Conservation (phyloP, 2,888 invertebrate genomes). For the Eupithecia vulgata region DNA sequence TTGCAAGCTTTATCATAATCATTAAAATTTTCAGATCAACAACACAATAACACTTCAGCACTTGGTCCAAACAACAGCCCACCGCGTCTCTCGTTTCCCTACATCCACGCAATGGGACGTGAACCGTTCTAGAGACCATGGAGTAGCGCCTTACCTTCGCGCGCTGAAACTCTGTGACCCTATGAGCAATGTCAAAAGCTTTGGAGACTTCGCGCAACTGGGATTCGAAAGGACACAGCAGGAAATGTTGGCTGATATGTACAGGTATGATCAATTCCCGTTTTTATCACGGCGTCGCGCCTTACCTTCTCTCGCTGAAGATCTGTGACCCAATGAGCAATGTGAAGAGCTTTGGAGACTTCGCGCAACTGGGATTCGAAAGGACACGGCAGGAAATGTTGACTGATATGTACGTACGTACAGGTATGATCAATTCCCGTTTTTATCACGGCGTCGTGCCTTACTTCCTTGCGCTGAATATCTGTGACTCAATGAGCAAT, state of each 20-base stretch:
- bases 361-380: conserved; percentile 82
- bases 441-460: conserved; percentile 89
- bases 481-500: conserved; percentile 84
- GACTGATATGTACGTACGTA: conserved; percentile 88
- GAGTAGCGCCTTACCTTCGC: conserved; percentile 89
- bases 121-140: conserved; percentile 89
- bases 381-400: conserved; percentile 85
- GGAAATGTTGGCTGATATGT: conserved; percentile 87
- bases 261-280: conserved; percentile 79
- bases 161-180: conserved; percentile 87
- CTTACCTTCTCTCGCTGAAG: conserved; percentile 87
- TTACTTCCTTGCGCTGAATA: conserved; percentile 87
- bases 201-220: conserved; percentile 83
- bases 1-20: too few relatives aligned
- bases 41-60: conserved; percentile 84
- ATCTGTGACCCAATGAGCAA: conserved; percentile 85
- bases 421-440: conserved; percentile 81
- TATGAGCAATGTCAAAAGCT: conserved; percentile 78
- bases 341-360: conserved; percentile 83
- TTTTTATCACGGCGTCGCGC: conserved; percentile 89
- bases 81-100: conserved; percentile 84
- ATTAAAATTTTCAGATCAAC: conserved; percentile 78
- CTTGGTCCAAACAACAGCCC: conserved; percentile 86
- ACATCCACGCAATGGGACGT: conserved; percentile 78
- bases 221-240: conserved; percentile 84